Evolutionary conservation across 30 jellyfish, hydroid and myxozoan genomes (phyloP).

Genomic region (Haliclystus octoradiatus): DNA sequence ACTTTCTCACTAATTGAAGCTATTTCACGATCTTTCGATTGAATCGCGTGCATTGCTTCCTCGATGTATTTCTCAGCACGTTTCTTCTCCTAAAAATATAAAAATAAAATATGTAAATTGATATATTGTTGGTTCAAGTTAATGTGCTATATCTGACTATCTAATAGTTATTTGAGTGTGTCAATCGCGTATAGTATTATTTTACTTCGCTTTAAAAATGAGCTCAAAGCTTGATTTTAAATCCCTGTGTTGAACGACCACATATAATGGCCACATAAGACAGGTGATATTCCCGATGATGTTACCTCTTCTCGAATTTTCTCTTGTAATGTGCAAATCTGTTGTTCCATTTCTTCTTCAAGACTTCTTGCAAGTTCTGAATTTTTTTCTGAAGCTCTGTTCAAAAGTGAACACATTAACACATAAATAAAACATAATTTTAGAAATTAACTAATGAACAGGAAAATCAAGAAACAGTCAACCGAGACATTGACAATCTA

Average conservation of each 20-base stretch:
- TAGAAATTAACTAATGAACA: too few relatives aligned
- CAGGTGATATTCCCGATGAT: background rate
- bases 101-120: too few relatives aligned
- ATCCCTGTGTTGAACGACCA: background rate
- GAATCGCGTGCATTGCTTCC: slow-evolving; percentile 25
- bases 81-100: slow-evolving; percentile 30
- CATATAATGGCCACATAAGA: background rate
- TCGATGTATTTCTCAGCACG: slow-evolving; percentile 39
- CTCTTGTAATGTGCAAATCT: slow-evolving; percentile 54
- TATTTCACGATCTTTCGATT: slow-evolving; percentile 31
- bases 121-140: too few relatives aligned
- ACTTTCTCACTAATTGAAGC: slow-evolving; percentile 36
- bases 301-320: slow-evolving; percentile 77
- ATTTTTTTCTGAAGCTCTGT: slow-evolving; percentile 73
- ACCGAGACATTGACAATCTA: too few relatives aligned
- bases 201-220: too few relatives aligned
- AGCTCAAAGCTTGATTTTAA: slow-evolving; percentile 1
- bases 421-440: too few relatives aligned
- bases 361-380: slow-evolving; percentile 60
- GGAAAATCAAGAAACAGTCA: too few relatives aligned
- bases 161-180: too few relatives aligned
- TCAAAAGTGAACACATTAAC: background rate
- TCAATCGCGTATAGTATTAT: too few relatives aligned
- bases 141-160: too few relatives aligned
- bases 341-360: slow-evolving; percentile 93